A percentile compares a stretch with the other conserved stretches of the same genome.
Evolutionary conservation across 2,797 vertebrate genomes (phyloP).

Genomic region (Bradypus variegatus): DNA sequence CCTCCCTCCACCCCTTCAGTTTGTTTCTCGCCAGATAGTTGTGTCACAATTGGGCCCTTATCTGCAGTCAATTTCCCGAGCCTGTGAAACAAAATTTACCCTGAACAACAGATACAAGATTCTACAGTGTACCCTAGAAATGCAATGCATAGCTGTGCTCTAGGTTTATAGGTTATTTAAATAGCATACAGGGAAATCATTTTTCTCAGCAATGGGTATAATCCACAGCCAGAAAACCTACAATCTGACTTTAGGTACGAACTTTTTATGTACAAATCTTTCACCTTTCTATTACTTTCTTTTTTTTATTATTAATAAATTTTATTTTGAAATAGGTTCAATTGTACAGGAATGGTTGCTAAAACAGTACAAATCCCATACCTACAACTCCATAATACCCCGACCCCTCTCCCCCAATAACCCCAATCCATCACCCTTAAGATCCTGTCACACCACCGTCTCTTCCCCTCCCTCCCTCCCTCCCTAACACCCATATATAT

Average conservation of each 20-base stretch:
- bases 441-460: too few relatives aligned
- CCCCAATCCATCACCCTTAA: too few relatives aligned
- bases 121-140: background rate
- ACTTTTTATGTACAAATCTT: background rate
- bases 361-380: too few relatives aligned
- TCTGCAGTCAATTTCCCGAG: background rate
- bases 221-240: background rate
- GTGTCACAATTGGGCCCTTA: background rate
- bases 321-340: too few relatives aligned
- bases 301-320: too few relatives aligned
- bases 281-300: background rate
- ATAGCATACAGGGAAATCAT: background rate
- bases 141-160: background rate
- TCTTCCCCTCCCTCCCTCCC: too few relatives aligned
- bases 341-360: too few relatives aligned
- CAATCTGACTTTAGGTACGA: background rate
- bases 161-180: background rate
- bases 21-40: background rate
- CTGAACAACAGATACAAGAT: background rate
- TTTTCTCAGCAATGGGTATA: background rate
- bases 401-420: too few relatives aligned
- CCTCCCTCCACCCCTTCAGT: background rate
- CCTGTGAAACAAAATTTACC: background rate
- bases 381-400: too few relatives aligned
- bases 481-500: too few relatives aligned